Evolutionary conservation across 2,888 invertebrate genomes (phyloP), one percentile per base, ranked within the genome.

Genomic region (Tridacna gigas): DNA sequence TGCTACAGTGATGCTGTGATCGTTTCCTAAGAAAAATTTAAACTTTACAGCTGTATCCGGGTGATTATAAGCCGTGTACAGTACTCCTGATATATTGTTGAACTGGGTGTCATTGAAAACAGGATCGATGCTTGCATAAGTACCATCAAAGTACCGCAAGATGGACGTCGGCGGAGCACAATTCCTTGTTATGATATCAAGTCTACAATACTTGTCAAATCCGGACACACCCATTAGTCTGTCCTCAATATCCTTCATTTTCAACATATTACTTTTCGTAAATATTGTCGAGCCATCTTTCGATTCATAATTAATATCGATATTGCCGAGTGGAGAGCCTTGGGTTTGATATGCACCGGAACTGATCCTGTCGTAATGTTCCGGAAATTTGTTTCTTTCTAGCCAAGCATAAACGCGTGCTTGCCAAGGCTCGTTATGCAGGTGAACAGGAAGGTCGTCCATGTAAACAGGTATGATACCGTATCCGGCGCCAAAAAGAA

Each of bases 91-190:
- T 51, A 91, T 90, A 63, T 91, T 91, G 26, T 81, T 83, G 69
- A 87, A 92, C 9, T 86, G 77, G 11, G 91, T 83, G 79, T 92
- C 91, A 66, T 89, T 82, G 67, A 91, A 92, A 0, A 86, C 83
- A 9, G 90, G 86, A 74, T 89, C 83, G 15, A 90, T 51, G 60
- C 51, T n/a, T 4, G 85, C 71, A 47, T 85, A 88, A 0, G 91
- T 90, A 3, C 92, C 91, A 66, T 92, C 92, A 80, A 92, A 92
- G 60, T 88, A 90, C 5, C 91, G 84, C 12, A 91, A 67, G 12
- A 91, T 81, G 2, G 92, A 92, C 20, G 79, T 83, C 0, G 67
- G 67, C 20, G 37, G 67, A n/a, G 67, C 67, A 67, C 67, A 67
- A 20, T 37, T n/a, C 18, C 67, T 37, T 13, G 67, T 45, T 0